A percentile compares a stretch with the other conserved stretches of the same genome.
phyloP scores from a whole-genome alignment of 2,888 invertebrate species.

The Scaptomyza polygonia region DNA sequence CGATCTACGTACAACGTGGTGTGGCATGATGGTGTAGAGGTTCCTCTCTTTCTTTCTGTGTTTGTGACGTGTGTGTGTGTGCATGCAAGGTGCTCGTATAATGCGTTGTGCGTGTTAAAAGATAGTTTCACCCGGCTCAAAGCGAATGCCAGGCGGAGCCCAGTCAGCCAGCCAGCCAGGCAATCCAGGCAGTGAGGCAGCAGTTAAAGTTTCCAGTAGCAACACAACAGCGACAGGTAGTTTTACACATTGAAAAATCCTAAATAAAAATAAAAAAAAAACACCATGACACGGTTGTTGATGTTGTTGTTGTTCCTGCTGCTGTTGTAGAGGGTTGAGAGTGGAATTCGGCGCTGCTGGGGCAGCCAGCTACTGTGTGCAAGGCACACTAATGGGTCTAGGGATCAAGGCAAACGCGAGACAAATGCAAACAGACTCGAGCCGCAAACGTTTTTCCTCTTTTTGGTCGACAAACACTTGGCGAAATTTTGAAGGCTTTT shows the following conservation, averaged over 20 bases:
- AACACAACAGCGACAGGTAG: slow-evolving; percentile 72
- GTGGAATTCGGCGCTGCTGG: slow-evolving; percentile 39
- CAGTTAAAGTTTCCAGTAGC: slow-evolving; percentile 65
- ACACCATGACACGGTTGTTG: slow-evolving; percentile 67
- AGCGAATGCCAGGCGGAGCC: slow-evolving; percentile 51
- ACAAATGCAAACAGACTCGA: slow-evolving; percentile 75
- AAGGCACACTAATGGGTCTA: slow-evolving; percentile 75
- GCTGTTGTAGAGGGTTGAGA: slow-evolving; percentile 30
- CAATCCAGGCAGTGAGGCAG: slow-evolving; percentile 19
- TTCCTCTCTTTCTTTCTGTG: slow-evolving; percentile 23
- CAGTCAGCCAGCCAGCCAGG: slow-evolving; percentile 32
- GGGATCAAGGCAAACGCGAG: slow-evolving; percentile 74
- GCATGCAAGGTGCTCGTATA: slow-evolving; percentile 78
- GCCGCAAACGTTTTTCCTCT: slow-evolving; percentile 32
- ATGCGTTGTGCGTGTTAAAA: slow-evolving; percentile 80
- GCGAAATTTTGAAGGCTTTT: slow-evolving; percentile 1
- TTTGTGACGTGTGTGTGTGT: slow-evolving; percentile 70
- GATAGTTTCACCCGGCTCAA: slow-evolving; percentile 78
- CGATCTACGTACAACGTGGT: neutral
- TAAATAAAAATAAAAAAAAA: slow-evolving; percentile 36
- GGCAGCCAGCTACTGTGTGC: slow-evolving; percentile 38
- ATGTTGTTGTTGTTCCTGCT: slow-evolving; percentile 22
- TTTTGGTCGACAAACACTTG: slow-evolving; percentile 35
- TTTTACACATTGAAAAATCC: slow-evolving; percentile 79
- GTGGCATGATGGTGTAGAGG: slow-evolving; percentile 11